Conservation (phyloP, 1,140 invertebrate genomes). For the Lepidostoma basale region DNA sequence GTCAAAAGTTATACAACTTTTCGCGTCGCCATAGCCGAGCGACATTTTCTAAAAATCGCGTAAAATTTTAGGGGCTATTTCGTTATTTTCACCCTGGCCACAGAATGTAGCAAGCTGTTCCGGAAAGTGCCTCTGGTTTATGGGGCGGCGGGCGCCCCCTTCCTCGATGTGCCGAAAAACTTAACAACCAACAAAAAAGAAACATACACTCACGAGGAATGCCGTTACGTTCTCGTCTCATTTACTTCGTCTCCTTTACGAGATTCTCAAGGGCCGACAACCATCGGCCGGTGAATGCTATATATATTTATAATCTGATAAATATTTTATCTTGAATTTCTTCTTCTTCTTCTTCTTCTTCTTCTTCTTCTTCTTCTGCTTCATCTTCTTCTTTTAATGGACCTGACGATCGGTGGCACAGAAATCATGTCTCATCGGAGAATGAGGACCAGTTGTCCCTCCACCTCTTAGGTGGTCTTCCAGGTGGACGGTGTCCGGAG, state of each 20-base stretch:
- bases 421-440: no score
- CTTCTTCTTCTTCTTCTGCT: no score
- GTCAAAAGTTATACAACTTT: no score
- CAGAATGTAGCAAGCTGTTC: conserved; percentile 18
- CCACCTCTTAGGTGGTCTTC: no score
- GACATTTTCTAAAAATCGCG: background rate
- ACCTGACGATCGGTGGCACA: no score
- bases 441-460: no score
- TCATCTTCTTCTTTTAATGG: no score
- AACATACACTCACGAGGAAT: conserved; percentile 13
- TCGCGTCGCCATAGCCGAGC: background rate
- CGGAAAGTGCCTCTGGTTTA: conserved; percentile 14
- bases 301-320: no score
- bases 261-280: background rate
- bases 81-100: background rate
- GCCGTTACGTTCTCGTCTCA: conserved; percentile 12
- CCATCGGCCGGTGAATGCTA: background rate
- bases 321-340: no score
- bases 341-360: no score
- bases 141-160: background rate
- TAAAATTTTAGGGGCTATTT: conserved; percentile 10
- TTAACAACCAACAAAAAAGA: conserved; percentile 26
- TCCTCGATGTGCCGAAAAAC: conserved; percentile 15
- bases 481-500: no score
- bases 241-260: conserved; percentile 15